Conservation (phyloP, 2,888 invertebrate species). For the Pachliopta kotzebuea region DNA sequence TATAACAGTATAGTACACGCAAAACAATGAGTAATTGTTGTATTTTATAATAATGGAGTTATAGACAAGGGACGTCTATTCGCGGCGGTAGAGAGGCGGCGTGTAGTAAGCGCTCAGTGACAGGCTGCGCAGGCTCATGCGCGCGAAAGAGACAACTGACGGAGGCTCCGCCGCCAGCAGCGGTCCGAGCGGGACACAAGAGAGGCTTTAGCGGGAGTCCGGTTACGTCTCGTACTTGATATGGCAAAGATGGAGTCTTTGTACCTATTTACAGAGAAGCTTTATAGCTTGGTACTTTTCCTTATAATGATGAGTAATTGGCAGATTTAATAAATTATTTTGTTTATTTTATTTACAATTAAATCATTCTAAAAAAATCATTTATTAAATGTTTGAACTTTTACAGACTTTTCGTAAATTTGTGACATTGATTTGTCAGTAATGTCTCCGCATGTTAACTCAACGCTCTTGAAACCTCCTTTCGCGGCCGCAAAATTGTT, state of each 20-base stretch:
- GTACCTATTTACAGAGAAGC: slow-evolving; percentile 48
- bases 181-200: slow-evolving; percentile 56
- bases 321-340: slow-evolving; percentile 2
- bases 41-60: slow-evolving; percentile 40
- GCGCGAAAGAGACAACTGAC: slow-evolving; percentile 58
- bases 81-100: slow-evolving; percentile 62
- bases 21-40: slow-evolving; percentile 23
- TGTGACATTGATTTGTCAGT: neutral
- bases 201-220: slow-evolving; percentile 72
- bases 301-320: slow-evolving; percentile 8
- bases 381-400: neutral
- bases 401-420: neutral
- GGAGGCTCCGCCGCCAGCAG: slow-evolving; percentile 64
- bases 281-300: slow-evolving; percentile 39
- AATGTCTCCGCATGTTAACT: slow-evolving; percentile 13
- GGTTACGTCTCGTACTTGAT: slow-evolving; percentile 64
- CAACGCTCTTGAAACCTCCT: slow-evolving; percentile 24
- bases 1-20: slow-evolving; percentile 28
- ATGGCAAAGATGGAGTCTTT: slow-evolving; percentile 60
- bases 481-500: slow-evolving; percentile 14
- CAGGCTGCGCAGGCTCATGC: slow-evolving; percentile 62
- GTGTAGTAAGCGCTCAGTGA: slow-evolving; percentile 58
- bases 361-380: neutral
- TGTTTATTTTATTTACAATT: neutral
- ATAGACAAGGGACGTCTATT: slow-evolving; percentile 49